Conservation (phyloP, 2,113 vertebrate genomes). For the Crotalus viridis region DNA sequence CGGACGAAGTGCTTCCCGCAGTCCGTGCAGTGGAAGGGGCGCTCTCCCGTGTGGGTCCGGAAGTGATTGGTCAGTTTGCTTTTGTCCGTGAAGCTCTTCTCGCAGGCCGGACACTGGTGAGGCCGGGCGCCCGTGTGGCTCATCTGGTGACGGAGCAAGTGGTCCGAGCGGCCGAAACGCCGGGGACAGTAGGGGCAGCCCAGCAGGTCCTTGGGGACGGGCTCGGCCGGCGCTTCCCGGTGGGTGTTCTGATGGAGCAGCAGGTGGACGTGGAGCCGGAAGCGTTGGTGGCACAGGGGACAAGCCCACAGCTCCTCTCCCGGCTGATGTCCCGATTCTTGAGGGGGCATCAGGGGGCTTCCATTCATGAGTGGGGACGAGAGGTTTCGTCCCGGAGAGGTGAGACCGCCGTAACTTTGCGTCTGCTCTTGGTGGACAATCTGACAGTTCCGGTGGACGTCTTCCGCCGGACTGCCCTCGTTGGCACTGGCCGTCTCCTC, state of each 20-base stretch:
- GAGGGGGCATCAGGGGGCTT: conserved; percentile 52
- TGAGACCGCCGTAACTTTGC: conserved; percentile 57
- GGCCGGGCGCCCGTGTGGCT: conserved; percentile 23
- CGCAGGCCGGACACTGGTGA: conserved; percentile 22
- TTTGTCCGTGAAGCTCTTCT: conserved; percentile 30
- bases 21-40: conserved; percentile 8
- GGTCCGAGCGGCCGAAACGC: conserved; percentile 2
- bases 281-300: conserved; percentile 26
- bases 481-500: neutral
- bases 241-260: conserved; percentile 18
- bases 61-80: conserved; percentile 31
- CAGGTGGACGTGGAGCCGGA: conserved; percentile 45
- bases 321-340: neutral
- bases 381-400: conserved; percentile 33
- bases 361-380: conserved; percentile 30
- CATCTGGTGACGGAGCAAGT: conserved; percentile 32
- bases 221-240: neutral
- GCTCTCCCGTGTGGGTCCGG: conserved; percentile 23
- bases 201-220: conserved; percentile 42
- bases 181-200: conserved; percentile 19
- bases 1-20: conserved; percentile 34
- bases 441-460: conserved; percentile 56
- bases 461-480: neutral
- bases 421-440: conserved; percentile 59
- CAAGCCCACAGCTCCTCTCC: conserved; percentile 9